phyloP scores from a whole-genome alignment of 1,140 invertebrate species.

The Sycobia sp. region DNA sequence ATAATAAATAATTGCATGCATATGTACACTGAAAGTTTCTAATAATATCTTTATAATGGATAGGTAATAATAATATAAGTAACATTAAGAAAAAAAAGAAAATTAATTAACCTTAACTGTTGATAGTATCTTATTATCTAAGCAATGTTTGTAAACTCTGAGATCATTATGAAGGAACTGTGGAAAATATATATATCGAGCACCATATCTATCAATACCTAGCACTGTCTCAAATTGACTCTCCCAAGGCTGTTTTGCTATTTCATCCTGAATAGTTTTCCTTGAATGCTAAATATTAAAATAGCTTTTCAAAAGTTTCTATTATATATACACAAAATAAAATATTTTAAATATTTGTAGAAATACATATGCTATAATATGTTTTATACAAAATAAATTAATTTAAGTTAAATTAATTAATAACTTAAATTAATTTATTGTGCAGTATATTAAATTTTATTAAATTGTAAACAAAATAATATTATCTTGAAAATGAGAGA shows the following conservation, averaged over 20 bases:
- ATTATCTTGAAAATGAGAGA: neutral
- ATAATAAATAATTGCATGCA: no score
- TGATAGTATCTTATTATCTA: slow-evolving; percentile 53
- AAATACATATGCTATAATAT: no score
- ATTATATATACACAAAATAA: no score
- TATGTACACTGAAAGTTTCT: neutral
- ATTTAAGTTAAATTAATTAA: no score
- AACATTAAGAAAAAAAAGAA: neutral
- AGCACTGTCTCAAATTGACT: slow-evolving; percentile 53
- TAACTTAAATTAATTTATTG: no score
- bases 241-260: slow-evolving; percentile 49
- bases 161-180: slow-evolving; percentile 66
- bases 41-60: no score
- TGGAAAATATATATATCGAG: slow-evolving; percentile 67
- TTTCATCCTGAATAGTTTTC: slow-evolving; percentile 55
- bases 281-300: slow-evolving; percentile 53
- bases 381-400: no score
- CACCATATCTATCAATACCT: slow-evolving; percentile 65
- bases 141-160: slow-evolving; percentile 63
- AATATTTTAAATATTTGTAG: no score
- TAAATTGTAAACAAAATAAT: no score
- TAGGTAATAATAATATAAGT: no score
- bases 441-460: no score
- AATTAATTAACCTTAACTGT: slow-evolving; percentile 44
- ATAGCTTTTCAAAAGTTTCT: neutral